Percentiles rank a stretch among this genome's conserved stretches.
phyloP scores from a whole-genome alignment of 1,140 invertebrate species.

The Nylanderia fulva region DNA sequence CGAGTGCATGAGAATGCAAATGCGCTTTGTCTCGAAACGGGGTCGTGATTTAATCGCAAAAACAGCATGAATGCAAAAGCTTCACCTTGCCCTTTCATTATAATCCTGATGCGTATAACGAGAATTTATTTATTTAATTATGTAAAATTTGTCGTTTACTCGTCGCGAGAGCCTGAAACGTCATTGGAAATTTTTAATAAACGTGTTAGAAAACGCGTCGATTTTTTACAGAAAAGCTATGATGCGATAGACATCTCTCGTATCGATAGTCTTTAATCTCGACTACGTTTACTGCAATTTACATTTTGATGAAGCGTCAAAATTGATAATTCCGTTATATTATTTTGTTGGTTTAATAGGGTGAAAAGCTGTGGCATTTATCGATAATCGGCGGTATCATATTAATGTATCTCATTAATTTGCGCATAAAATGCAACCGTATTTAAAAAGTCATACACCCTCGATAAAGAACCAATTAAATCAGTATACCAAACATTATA shows the following conservation, averaged over 20 bases:
- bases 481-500: neutral
- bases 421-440: neutral
- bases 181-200: neutral
- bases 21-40: slow-evolving; percentile 21
- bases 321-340: slow-evolving; percentile 5
- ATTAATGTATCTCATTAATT: neutral
- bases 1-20: slow-evolving; percentile 35
- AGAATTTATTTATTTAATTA: slow-evolving; percentile 5
- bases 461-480: neutral
- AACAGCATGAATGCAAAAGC: neutral
- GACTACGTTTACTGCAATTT: neutral
- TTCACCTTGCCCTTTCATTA: neutral
- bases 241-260: neutral
- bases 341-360: slow-evolving; percentile 23
- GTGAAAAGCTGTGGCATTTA: neutral
- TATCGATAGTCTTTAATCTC: neutral
- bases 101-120: neutral
- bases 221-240: neutral
- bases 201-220: neutral
- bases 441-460: neutral
- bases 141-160: neutral
- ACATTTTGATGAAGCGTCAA: slow-evolving; percentile 29
- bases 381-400: neutral
- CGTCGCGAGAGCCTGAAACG: neutral
- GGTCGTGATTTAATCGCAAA: slow-evolving; percentile 40